These are phyloP conservation scores for Bovichtus diacanthus DNA, from an alignment of 2,797 vertebrate genomes.

Conservation along the genomic window DNA sequence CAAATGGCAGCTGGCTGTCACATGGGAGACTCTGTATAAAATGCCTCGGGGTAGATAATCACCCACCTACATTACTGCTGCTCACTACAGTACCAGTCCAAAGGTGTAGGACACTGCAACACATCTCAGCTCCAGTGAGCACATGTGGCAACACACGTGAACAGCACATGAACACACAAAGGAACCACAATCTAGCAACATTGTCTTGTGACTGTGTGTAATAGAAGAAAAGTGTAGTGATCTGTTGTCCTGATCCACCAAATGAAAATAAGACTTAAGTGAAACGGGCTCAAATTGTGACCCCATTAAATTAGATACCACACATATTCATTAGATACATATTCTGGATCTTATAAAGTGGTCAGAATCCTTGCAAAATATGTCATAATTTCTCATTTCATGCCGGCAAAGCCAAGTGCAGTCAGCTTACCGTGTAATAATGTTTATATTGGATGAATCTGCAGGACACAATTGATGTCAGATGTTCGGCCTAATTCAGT, in stretches of 20 bases:
- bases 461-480: background rate
- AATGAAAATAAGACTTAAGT: background rate
- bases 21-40: background rate
- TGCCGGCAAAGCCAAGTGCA: background rate
- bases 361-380: conserved; percentile 4
- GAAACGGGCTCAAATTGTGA: background rate
- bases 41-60: conserved; percentile 25
- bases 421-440: background rate
- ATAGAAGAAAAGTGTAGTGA: background rate
- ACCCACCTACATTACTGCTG: background rate
- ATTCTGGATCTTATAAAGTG: background rate
- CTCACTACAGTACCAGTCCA: conserved; percentile 11
- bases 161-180: background rate
- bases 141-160: background rate
- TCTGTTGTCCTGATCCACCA: background rate
- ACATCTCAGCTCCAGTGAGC: conserved; percentile 13
- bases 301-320: background rate
- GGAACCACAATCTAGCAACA: background rate
- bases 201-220: background rate
- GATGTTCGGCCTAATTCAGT: background rate
- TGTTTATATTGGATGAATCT: background rate
- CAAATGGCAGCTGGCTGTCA: background rate
- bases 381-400: conserved; percentile 15
- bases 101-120: conserved; percentile 26
- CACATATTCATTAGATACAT: background rate